Percentiles rank a stretch among this genome's conserved stretches.
phyloP scores from a whole-genome alignment of 2,113 vertebrate genomes.

The Dissostichus mawsoni region DNA sequence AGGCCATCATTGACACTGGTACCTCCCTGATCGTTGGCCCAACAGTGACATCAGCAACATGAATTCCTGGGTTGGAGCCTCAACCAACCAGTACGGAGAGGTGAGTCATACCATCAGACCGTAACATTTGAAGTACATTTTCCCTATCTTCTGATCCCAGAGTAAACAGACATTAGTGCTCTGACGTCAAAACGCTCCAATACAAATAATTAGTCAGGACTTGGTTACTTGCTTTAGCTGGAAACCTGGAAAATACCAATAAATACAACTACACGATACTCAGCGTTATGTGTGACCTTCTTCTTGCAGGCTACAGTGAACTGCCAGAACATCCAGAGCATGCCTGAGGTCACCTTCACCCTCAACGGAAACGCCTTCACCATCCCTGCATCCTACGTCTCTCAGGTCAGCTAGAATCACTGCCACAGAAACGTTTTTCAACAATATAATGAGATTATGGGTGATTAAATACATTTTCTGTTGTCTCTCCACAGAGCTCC shows the following conservation, averaged over 20 bases:
- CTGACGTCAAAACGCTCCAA: conserved; percentile 65
- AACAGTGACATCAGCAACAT: conserved; percentile 73
- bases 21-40: conserved; percentile 79
- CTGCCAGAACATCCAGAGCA: conserved; percentile 72
- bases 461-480: neutral
- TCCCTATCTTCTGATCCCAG: conserved; percentile 48
- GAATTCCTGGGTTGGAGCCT: conserved; percentile 70
- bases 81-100: conserved; percentile 65
- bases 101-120: conserved; percentile 65
- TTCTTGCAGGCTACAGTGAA: conserved; percentile 62
- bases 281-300: conserved; percentile 19
- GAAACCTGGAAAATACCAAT: conserved; percentile 59
- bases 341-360: conserved; percentile 77
- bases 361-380: conserved; percentile 69
- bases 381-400: conserved; percentile 67
- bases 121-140: conserved; percentile 32
- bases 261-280: conserved; percentile 42
- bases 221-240: conserved; percentile 35
- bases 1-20: conserved; percentile 80
- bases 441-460: neutral
- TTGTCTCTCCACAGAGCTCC: conserved; percentile 23
- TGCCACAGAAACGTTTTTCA: neutral
- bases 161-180: conserved; percentile 51
- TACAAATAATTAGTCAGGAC: conserved; percentile 57
- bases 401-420: conserved; percentile 52